Base-by-base conservation (phyloP, 2,797 vertebrate genomes). In the Pristis pectinata region DNA sequence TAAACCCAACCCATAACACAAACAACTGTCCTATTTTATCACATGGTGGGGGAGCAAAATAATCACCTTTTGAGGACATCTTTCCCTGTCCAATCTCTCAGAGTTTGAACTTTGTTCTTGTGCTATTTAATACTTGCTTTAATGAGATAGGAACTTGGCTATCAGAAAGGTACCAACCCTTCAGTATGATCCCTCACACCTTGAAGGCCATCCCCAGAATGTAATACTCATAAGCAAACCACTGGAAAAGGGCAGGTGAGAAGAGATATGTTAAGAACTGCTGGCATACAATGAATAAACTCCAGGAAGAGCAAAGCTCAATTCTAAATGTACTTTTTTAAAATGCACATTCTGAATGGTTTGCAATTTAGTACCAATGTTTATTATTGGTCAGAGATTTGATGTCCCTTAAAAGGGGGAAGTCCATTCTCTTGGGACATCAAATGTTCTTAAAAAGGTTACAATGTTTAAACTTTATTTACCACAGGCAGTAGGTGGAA, bases 391-490 rank as follows among this genome's bases (percentile, higher is more conserved):
- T 53, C n/a, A 34, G 24, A 10, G 70, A 76, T 24, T 15, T 53
- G 41, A 94, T 74, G 92, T 53, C 13, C 13, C 70, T 74, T 94
- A 49, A 94, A 94, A 76, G 92, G 9, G 92, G 44, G 44, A 94
- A 94, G 24, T 74, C 5, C 44, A 53, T 74, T 94, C 44, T 74
- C 67, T 76, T 70, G 44, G 41, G 70, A 61, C 37, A 91, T 67
- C 61, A 91, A 49, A 94, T 76, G 6, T 94, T 93, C 44, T 76
- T 74, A n/a, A 76, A 94, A 93, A 22, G 92, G 34, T 76, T 34
- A 70, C 44, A 93, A 72, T 72, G 41, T 30, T n/a, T 44, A 76
- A 74, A 94, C 37, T 30, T 74, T 53, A 53, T 44, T 93, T 76
- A 30, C 92, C 30, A 44, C 70, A 34, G 44, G 92, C 41, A 11